Base-by-base conservation (phyloP, 2,888 invertebrate species). In the Oeneis ivallda region DNA sequence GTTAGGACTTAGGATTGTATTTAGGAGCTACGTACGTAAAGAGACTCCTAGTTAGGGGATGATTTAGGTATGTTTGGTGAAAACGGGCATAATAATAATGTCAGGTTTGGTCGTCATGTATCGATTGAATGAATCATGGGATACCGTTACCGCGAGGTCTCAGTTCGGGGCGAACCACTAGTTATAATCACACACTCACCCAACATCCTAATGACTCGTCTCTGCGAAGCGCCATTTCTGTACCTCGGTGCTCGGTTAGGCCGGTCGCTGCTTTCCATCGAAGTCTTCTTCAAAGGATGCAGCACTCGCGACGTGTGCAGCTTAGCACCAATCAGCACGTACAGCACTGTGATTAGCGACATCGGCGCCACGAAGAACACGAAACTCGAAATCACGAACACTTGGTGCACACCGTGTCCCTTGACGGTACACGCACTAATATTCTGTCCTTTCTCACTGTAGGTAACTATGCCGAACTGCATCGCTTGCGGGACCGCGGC, bases 341-440 rank as follows among this genome's bases (percentile, higher is more conserved):
- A 98, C 69, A 98, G 89, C 70, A 96, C 95, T 41, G 95, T 94
- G 79, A 98, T 97, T 68, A 97, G 92, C 41, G 96, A 95, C 96
- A 98, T 97, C 1, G 97, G 98, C 52, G 95, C 94, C 47, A 96
- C 94, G 82, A 98, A 98, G 86, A 97, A 97, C 76, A 97, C 87
- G 79, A 95, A 94, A 75, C 95, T 95, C 13, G 97, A 96, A 76
- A 96, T 93, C 78, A 96, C 95, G 79, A 97, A 96, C 70, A 95
- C 94, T 86, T 96, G 94, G 66, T 94, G 93, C 50, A 94, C 89
- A 10, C 93, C 90, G 10, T 86, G 87, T 67, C 93, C 92, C 75
- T 93, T 93, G 67, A 95, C 92, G 41, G 93, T 93, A 79, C 95
- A 95, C 26, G 83, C 81, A 73, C 82, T 89, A 41, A 88, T 85